phyloP scores from a whole-genome alignment of 2,797 vertebrate genomes.

The Phaenicophaeus curvirostris region DNA sequence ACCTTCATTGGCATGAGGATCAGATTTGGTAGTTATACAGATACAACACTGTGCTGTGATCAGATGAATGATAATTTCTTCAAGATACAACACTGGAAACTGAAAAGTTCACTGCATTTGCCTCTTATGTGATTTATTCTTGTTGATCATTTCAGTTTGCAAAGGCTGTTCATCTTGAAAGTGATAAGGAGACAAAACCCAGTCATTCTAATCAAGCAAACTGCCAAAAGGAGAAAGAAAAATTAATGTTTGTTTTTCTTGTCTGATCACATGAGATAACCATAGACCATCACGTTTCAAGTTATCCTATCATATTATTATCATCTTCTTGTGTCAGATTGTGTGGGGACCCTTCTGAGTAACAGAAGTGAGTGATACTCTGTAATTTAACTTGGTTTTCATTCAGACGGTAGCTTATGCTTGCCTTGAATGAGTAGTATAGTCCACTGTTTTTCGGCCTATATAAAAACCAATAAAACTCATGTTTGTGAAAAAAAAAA shows the following conservation, averaged over 20 bases:
- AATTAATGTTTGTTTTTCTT: background rate
- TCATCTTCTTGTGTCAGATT: background rate
- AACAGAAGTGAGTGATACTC: background rate
- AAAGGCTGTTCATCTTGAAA: background rate
- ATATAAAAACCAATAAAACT: background rate
- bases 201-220: constrained; percentile 38
- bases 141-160: background rate
- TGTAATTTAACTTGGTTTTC: background rate
- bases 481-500: background rate
- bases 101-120: background rate
- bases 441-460: background rate
- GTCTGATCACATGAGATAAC: background rate
- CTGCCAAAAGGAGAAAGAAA: background rate
- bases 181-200: background rate
- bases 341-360: background rate
- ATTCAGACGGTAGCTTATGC: background rate
- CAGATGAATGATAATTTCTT: no score
- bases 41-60: background rate
- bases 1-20: background rate
- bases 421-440: background rate
- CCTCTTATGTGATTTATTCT: background rate
- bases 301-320: background rate
- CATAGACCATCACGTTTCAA: background rate
- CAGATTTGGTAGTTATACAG: background rate
- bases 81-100: background rate